Evolutionary conservation across 2,888 invertebrate genomes (phyloP), one percentile per base, ranked within the genome.

Genomic region (Hartigia nigra): DNA sequence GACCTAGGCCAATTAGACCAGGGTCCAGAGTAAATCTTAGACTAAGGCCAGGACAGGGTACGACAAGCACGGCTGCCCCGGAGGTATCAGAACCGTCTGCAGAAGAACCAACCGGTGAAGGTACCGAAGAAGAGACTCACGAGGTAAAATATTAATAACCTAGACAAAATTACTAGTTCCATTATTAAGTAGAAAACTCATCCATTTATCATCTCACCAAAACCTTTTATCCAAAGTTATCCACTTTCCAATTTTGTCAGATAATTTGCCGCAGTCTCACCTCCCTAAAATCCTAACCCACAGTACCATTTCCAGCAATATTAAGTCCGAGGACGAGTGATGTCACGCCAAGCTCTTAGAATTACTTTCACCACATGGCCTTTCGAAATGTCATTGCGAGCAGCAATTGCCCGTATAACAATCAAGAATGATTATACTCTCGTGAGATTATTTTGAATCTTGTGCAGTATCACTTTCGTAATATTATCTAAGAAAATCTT

Each of bases 11-110:
- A 0, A 92, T 95, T 76, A 92, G 95, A 78, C 95, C 95, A 0
- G 95, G 95, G 2, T 94, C 95, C 3, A 93, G 95, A 86, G 92
- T 96, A 75, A 95, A 95, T 88, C 90, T 95, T 82, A 93, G 89
- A 74, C 91, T 92, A 78, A 92, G 94, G 86, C 93, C 93, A 1
- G 93, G 93, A 14, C 90, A 92, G 69, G 85, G 88, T 76, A 91
- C 89, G 0, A 89, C 91, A 0, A 92, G 92, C 0, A 91, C 93
- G 75, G 89, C 92, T 11, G 92, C 93, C 12, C 87, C 89, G 0
- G 87, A 87, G 74, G 76, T 80, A 0, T 77, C 86, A 1, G 91
- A 90, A 37, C 82, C 83, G 5, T 82, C 88, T 0, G 78, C 85
- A 31, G 91, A 91, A 12, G 91, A 91, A 75, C 91, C 91, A 1